Percentiles rank a stretch among this genome's conserved stretches.
phyloP scores from a whole-genome alignment of 2,888 invertebrate genomes.

The Drosophila falleni region DNA sequence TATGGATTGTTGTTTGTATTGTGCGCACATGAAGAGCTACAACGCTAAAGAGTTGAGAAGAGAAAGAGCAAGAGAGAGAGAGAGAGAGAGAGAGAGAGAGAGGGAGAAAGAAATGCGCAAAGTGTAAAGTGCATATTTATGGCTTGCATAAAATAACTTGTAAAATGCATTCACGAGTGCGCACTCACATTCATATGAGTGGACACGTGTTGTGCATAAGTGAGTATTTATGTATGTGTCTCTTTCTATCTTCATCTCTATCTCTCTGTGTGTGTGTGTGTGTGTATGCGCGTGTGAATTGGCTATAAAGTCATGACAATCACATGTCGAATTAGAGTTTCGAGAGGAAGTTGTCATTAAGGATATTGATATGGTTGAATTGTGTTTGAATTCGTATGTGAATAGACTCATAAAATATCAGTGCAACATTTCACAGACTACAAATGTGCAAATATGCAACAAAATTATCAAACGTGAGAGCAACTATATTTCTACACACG shows the following conservation, averaged over 20 bases:
- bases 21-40: constrained; percentile 27
- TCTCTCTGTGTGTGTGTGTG: neutral
- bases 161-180: constrained; percentile 75
- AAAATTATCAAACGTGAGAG: neutral
- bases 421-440: neutral
- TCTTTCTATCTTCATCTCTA: neutral
- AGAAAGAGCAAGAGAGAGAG: constrained; percentile 10
- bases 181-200: constrained; percentile 63
- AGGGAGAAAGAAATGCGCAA: constrained; percentile 67
- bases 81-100: constrained; percentile 17
- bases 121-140: constrained; percentile 82
- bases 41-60: neutral
- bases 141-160: constrained; percentile 81
- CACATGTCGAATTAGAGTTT: constrained; percentile 65
- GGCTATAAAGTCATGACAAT: constrained; percentile 70
- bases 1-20: constrained; percentile 62
- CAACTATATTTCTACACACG: neutral
- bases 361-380: constrained; percentile 61
- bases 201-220: constrained; percentile 65
- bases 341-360: constrained; percentile 74
- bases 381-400: constrained; percentile 39
- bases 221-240: constrained; percentile 39
- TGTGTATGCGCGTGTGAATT: constrained; percentile 54
- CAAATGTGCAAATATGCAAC: neutral
- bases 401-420: constrained; percentile 5